A percentile compares a stretch with the other conserved stretches of the same genome.
phyloP scores from a whole-genome alignment of 1,140 invertebrate species.

The Belonocnema kinseyi region DNA sequence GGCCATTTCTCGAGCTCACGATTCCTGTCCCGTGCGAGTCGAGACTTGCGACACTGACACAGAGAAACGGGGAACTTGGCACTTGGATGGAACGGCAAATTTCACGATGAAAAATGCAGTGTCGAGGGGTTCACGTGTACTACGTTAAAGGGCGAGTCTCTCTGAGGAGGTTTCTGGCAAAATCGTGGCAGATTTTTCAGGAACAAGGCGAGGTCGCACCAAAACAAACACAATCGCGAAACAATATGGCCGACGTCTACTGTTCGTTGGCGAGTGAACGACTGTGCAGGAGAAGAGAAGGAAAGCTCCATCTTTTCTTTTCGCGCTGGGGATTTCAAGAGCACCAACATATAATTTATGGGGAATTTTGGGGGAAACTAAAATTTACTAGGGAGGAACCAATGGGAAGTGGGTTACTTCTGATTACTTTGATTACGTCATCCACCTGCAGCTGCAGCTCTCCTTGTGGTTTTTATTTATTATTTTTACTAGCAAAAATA shows the following conservation, averaged over 20 bases:
- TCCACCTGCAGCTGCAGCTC: no score
- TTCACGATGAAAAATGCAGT: neutral
- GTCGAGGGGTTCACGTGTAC: constrained; percentile 21
- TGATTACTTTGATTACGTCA: no score
- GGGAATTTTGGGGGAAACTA: no score
- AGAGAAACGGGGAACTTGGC: constrained; percentile 26
- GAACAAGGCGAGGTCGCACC: constrained; percentile 48
- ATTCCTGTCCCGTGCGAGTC: constrained; percentile 36
- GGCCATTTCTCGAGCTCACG: constrained; percentile 84
- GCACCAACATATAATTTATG: no score
- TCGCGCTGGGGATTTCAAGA: neutral
- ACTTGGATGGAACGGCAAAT: constrained; percentile 1
- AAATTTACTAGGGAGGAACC: no score
- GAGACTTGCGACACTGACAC: constrained; percentile 50
- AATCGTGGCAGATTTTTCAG: constrained; percentile 42
- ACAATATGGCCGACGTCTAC: constrained; percentile 63
- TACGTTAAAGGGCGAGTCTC: neutral
- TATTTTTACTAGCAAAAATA: no score
- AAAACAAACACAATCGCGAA: constrained; percentile 67
- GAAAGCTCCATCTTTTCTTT: constrained; percentile 23
- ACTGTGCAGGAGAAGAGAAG: neutral
- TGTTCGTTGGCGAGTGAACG: constrained; percentile 13
- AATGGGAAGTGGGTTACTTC: no score
- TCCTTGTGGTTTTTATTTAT: no score
- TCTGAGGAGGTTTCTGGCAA: neutral